Evolutionary conservation across 2,797 vertebrate genomes (phyloP), one percentile per base, ranked within the genome.

Genomic region (Sebastes diaconus): DNA sequence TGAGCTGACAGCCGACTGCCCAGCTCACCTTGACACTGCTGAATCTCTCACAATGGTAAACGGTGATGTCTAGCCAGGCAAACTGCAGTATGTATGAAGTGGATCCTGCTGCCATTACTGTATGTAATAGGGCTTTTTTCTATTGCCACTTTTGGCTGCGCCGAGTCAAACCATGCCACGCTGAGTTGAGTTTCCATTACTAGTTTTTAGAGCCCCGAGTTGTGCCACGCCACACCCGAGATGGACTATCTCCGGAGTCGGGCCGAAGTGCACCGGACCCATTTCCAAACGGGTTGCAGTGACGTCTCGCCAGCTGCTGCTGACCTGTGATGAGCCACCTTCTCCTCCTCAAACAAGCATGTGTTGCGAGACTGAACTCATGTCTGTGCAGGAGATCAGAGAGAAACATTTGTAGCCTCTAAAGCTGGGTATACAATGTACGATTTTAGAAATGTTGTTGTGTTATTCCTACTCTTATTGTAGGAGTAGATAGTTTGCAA

Each of bases 31-130:
- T 50, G 64, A 68, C 36, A 11, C 50, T 34, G 50, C 61, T 68
- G 63, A 59, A 71, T 77, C 67, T 46, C 57, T 68, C 42, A 16
- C 57, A 20, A 65, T 27, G 27, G 25, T 73, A 27, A 77, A 70
- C 3, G 16, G 14, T 13, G 16, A 34, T 32, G 6, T 55, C 58
- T 30, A 30, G 66, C 42, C 63, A 54, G 69, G 32, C 63, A 36
- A 36, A 63, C 81, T 29, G 75, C 64, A 61, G 61, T 61, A 77
- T 86, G 77, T 68, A 80, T 63, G 50, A 68, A 39, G 71, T 34
- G 61, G 36, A 67, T 79, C 71, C 55, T 61, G 75, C 32, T 76
- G 69, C 39, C 32, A 18, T 87, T 84, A 78, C 20, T n/a, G 50
- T 52, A 52, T 52, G 50, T 52, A 52, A 11, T 52, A 52, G 50